phyloP scores from a whole-genome alignment of 53 echinoderm and acorn worm species.

The Zoroaster sp. region DNA sequence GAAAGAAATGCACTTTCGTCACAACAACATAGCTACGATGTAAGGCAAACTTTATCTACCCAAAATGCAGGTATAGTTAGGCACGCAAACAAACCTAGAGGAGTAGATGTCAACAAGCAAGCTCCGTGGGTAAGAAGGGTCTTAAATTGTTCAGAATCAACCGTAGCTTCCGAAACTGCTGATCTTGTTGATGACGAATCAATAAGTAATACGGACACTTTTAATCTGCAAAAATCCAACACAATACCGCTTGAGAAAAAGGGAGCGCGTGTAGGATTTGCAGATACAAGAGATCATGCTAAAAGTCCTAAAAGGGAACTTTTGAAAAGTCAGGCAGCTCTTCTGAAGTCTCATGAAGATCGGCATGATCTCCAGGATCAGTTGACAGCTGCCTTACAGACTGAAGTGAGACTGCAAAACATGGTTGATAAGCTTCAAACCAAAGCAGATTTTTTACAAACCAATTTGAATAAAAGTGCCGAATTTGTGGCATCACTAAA shows the following conservation, averaged over 20 bases:
- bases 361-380: background rate
- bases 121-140: background rate
- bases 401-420: constrained; percentile 28
- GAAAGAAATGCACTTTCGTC: background rate
- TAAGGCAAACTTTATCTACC: background rate
- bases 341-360: constrained; percentile 1
- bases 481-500: background rate
- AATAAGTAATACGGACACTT: background rate
- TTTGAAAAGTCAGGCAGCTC: background rate
- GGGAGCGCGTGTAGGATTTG: background rate
- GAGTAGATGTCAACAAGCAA: background rate
- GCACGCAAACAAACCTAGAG: background rate
- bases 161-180: background rate
- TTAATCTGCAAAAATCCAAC: background rate
- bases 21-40: background rate
- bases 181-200: background rate
- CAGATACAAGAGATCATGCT: background rate
- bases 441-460: background rate
- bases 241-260: background rate
- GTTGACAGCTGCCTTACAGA: constrained; percentile 3
- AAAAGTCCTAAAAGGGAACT: background rate
- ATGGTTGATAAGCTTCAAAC: background rate
- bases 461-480: background rate
- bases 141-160: background rate
- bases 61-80: background rate